These are phyloP conservation scores for Therioaphis trifolii DNA, from an alignment of 2,888 invertebrate species.

Conservation along the genomic window DNA sequence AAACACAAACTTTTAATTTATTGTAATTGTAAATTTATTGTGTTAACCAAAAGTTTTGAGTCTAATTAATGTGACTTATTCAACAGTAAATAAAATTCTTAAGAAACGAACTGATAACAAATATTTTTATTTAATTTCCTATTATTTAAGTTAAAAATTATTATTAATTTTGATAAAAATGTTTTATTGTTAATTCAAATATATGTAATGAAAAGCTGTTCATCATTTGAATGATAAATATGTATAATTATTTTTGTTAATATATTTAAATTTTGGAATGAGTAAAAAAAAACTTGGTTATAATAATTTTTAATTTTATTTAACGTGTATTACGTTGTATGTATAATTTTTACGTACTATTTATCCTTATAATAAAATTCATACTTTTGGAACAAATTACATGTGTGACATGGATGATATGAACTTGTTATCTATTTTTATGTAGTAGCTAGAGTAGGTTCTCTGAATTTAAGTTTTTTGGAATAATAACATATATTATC, in stretches of 20 bases:
- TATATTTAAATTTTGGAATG: slow-evolving; percentile 17
- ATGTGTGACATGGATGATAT: no score
- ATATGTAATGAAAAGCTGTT: slow-evolving; percentile 36
- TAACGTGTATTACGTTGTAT: no score
- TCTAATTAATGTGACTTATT: not conserved
- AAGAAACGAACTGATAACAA: slow-evolving; percentile 41
- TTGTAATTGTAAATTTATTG: slow-evolving; percentile 5
- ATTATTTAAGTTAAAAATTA: slow-evolving; percentile 28
- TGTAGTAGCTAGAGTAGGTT: no score
- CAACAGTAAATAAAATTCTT: slow-evolving; percentile 9
- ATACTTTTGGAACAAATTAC: no score
- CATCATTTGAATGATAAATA: slow-evolving; percentile 38
- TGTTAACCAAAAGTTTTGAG: not conserved
- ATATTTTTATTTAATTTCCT: slow-evolving; percentile 42
- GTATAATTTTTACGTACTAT: no score
- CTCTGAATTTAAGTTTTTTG: no score
- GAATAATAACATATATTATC: no score
- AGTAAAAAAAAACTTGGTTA: not conserved
- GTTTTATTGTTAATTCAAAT: slow-evolving; percentile 37
- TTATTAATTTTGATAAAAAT: slow-evolving; percentile 33
- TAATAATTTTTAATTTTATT: not conserved
- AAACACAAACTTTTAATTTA: slow-evolving; percentile 20
- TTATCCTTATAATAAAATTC: no score
- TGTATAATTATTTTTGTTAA: slow-evolving; percentile 53
- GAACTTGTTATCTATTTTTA: no score